A percentile compares a stretch with the other conserved stretches of the same genome.
Evolutionary conservation across 2,797 vertebrate genomes (phyloP).

Genomic region (Lindbergichthys nudifrons): DNA sequence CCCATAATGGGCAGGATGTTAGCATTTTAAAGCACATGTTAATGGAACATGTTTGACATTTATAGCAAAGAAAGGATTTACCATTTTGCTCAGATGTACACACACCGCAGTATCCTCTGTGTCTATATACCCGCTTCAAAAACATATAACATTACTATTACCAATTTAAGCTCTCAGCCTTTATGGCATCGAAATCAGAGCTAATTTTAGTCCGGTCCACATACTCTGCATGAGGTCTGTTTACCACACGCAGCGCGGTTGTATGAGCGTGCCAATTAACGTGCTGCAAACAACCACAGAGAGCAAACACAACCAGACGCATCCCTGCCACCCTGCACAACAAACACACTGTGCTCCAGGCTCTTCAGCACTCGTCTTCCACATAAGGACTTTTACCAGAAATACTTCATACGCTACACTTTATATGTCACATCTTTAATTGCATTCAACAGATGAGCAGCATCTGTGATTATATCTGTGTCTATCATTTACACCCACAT

Average conservation of each 20-base stretch:
- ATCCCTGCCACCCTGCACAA: slow-evolving; percentile 52
- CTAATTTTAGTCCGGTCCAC: slow-evolving; percentile 63
- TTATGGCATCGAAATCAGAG: slow-evolving; percentile 52
- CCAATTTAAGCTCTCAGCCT: slow-evolving; percentile 41
- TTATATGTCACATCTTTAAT: slow-evolving; percentile 9
- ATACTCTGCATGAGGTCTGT: slow-evolving; percentile 66
- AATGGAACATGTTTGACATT: background rate
- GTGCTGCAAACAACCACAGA: slow-evolving; percentile 65
- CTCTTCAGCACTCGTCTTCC: slow-evolving; percentile 37
- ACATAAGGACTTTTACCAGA: slow-evolving; percentile 23
- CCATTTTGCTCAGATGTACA: background rate
- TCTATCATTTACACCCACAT: background rate
- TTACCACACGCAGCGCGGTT: slow-evolving; percentile 57
- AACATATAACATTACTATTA: slow-evolving; percentile 52
- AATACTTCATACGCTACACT: background rate
- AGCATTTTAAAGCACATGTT: background rate
- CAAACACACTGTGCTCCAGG: slow-evolving; percentile 52
- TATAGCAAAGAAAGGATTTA: background rate
- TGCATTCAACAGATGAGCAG: background rate
- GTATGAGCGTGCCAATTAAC: slow-evolving; percentile 54
- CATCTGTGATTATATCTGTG: background rate
- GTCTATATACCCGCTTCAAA: slow-evolving; percentile 32
- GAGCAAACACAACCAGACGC: slow-evolving; percentile 70
- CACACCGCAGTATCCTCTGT: background rate
- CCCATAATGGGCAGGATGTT: background rate